A percentile compares a stretch with the other conserved stretches of the same genome.
Evolutionary conservation across 2,113 vertebrate genomes (phyloP).

Genomic region (Muntiacus reevesi): DNA sequence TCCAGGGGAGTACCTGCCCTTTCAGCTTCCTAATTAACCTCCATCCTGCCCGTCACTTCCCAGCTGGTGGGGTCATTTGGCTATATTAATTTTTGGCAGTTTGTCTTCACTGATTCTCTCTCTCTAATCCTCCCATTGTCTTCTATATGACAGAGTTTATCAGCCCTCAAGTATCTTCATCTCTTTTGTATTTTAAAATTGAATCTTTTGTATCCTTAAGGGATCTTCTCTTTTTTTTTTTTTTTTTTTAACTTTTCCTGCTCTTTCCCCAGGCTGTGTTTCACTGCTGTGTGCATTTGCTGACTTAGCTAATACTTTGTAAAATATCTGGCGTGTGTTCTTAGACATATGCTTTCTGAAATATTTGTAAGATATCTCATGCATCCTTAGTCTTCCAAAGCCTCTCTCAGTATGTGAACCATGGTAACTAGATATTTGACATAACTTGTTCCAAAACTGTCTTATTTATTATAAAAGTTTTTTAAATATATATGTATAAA

Average conservation of each 20-base stretch:
- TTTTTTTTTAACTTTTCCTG: neutral
- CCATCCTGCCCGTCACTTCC: neutral
- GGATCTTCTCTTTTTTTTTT: neutral
- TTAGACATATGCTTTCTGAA: constrained; percentile 43
- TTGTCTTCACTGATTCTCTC: neutral
- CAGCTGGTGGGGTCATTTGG: neutral
- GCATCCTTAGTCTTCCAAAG: constrained; percentile 39
- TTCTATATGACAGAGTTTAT: neutral
- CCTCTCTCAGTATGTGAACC: constrained; percentile 29
- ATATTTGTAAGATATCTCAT: constrained; percentile 51
- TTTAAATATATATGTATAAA: neutral
- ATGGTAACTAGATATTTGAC: constrained; percentile 42
- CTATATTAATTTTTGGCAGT: neutral
- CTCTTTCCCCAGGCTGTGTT: neutral
- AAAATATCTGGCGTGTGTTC: constrained; percentile 40
- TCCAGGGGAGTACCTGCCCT: neutral
- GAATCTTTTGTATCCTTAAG: neutral
- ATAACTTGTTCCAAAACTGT: constrained; percentile 45
- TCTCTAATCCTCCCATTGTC: neutral
- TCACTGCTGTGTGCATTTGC: constrained; percentile 32
- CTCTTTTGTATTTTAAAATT: neutral
- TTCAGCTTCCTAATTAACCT: neutral
- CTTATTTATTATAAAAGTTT: constrained; percentile 41
- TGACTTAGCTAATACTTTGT: constrained; percentile 58
- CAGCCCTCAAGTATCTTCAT: neutral